phyloP scores from a whole-genome alignment of 1,140 invertebrate genomes.

The Lucilia sericata region DNA sequence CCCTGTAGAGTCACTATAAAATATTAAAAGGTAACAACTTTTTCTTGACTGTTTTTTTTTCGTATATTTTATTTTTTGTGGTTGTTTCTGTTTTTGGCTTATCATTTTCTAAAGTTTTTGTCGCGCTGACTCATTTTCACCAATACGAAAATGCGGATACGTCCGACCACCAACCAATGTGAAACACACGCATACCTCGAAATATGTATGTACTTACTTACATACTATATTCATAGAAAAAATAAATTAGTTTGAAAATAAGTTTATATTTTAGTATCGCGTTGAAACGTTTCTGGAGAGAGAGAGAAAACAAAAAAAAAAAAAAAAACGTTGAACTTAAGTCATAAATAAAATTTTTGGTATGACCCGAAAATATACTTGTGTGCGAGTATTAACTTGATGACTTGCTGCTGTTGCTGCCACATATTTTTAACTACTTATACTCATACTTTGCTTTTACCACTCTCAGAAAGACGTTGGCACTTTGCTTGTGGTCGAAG shows the following conservation, averaged over 20 bases:
- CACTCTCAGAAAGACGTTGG: too few species aligned
- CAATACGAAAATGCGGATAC: conserved; percentile 1
- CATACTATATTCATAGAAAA: background rate
- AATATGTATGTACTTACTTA: too few species aligned
- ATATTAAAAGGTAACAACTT: conserved; percentile 36
- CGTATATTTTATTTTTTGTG: background rate
- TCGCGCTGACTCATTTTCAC: conserved; percentile 33
- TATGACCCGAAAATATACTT: conserved; percentile 36
- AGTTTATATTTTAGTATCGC: conserved; percentile 43
- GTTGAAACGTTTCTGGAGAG: background rate
- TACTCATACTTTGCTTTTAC: background rate
- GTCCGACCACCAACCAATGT: background rate
- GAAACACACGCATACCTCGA: background rate
- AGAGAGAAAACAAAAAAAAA: background rate
- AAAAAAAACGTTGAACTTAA: conserved; percentile 31
- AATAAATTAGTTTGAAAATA: conserved; percentile 41
- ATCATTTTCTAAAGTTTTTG: conserved; percentile 36
- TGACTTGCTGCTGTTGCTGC: conserved; percentile 31
- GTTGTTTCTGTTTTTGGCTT: conserved; percentile 28
- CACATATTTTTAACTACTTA: background rate
- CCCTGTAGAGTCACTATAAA: conserved; percentile 36
- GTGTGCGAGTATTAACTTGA: conserved; percentile 16
- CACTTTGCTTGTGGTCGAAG: too few species aligned
- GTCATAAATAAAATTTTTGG: conserved; percentile 44
- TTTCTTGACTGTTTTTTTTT: conserved; percentile 6